phyloP scores from a whole-genome alignment of 1,140 invertebrate species.

The Drosophila seguyi region DNA sequence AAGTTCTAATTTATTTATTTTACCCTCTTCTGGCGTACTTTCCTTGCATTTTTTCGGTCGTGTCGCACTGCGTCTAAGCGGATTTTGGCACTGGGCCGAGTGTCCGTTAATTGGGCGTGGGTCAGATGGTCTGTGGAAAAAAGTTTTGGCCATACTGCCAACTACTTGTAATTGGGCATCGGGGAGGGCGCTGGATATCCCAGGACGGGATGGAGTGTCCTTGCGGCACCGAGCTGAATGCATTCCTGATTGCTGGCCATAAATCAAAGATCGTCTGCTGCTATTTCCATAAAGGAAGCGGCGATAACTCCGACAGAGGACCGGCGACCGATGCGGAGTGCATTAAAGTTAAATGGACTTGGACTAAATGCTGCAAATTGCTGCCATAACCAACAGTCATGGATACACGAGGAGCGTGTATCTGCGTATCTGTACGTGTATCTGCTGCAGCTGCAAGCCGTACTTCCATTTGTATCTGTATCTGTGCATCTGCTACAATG shows the following conservation, averaged over 20 bases:
- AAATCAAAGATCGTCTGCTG: slow-evolving; percentile 50
- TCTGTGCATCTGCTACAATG: slow-evolving; percentile 44
- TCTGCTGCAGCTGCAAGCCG: slow-evolving; percentile 1
- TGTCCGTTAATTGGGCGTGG: slow-evolving; percentile 73
- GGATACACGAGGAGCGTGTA: slow-evolving; percentile 19
- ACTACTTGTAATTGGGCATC: slow-evolving; percentile 57
- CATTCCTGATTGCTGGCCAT: slow-evolving; percentile 51
- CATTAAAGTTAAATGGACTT: slow-evolving; percentile 80
- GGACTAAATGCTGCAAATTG: slow-evolving; percentile 75
- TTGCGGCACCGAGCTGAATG: slow-evolving; percentile 32
- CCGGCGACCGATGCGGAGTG: slow-evolving; percentile 36
- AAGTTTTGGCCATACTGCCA: slow-evolving; percentile 61
- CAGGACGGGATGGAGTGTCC: neutral
- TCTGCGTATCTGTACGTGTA: slow-evolving; percentile 15
- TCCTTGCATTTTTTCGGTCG: slow-evolving; percentile 4
- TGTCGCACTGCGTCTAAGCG: slow-evolving; percentile 70
- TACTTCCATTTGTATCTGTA: slow-evolving; percentile 9
- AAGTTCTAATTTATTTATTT: slow-evolving; percentile 22
- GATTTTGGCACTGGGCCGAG: slow-evolving; percentile 66
- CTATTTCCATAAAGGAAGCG: slow-evolving; percentile 41
- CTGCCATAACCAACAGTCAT: slow-evolving; percentile 63
- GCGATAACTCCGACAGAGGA: slow-evolving; percentile 31
- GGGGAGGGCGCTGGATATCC: slow-evolving; percentile 15
- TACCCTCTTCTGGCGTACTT: neutral
- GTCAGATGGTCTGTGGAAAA: slow-evolving; percentile 48